Base-by-base conservation (phyloP, 2,113 vertebrate genomes). In the Hippoglossus stenolepis region DNA sequence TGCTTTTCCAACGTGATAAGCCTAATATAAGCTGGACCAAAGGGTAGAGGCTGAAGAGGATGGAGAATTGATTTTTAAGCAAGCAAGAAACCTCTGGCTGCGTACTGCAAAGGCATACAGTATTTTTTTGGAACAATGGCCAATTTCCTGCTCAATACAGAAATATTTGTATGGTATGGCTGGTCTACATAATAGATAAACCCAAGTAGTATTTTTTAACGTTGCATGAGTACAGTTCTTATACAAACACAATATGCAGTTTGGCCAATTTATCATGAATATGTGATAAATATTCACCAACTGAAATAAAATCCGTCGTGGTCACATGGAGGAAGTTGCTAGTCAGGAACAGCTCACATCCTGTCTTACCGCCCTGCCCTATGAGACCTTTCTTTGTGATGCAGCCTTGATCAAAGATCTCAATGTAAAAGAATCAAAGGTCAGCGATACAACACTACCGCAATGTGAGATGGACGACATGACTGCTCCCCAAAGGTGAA, bases 1-100 rank as follows among this genome's bases (percentile, higher is more conserved):
- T 47, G 83, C 73, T 65, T 88, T 31, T 87, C 77, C 79, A 83
- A 85, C 49, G 70, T 83, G 84, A 88, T 89, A 74, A 90, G 81
- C 72, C 81, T 77, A 81, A 85, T 90, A 77, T 84, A 81, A 85
- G 79, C 40, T 70, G 67, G 78, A 85, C 60, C 67, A 75, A 73
- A 77, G 67, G 73, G 72, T 38, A 86, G 49, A 62, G 45, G 53
- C 69, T 51, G 45, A 69, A 38, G 62, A 85, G 54, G 21, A 74
- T 20, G 59, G 58, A 76, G 54, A 57, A 81, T 56, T 67, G 0
- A 63, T 65, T 74, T 81, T 21, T 12, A 56, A 65, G 13, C 35
- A 58, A 67, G 26, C 57, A 47, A 9, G 54, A 47, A 53, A 53
- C 28, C 45, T 56, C 6, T 58, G 5, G 0, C 9, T 43, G n/a